Conservation (phyloP, 2,113 vertebrate genomes). For the Brienomyrus longianalis region DNA sequence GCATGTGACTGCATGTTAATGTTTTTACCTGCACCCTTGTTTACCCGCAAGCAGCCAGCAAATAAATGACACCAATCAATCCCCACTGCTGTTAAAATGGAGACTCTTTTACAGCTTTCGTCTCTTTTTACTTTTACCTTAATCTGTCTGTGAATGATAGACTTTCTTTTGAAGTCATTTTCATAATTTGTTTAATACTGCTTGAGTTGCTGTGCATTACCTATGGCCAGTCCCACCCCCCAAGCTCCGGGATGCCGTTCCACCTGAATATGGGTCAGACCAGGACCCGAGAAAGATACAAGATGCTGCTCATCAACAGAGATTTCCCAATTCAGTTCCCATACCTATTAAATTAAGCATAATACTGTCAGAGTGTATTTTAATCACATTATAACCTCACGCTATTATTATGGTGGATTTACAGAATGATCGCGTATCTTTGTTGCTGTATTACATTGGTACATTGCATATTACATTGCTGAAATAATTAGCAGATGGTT, state of each 20-base stretch:
- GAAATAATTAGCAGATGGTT: neutral
- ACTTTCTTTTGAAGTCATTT: too few relatives aligned
- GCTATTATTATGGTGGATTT: neutral
- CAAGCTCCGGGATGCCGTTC: neutral
- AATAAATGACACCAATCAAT: neutral
- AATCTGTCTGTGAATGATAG: too few relatives aligned
- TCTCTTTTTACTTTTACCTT: too few relatives aligned
- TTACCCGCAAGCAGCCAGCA: neutral
- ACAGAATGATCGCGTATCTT: neutral
- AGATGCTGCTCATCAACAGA: neutral
- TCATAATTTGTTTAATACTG: too few relatives aligned
- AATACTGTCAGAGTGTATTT: neutral
- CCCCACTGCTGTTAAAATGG: neutral
- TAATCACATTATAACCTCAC: neutral
- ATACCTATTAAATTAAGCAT: neutral
- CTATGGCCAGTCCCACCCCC: neutral
- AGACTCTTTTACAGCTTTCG: neutral
- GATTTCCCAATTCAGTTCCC: neutral
- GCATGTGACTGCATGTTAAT: neutral
- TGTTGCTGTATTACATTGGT: neutral
- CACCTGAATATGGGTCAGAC: neutral
- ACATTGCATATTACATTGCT: neutral
- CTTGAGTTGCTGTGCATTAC: neutral
- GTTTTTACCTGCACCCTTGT: neutral
- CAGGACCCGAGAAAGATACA: neutral